Evolutionary conservation across 2,113 vertebrate genomes (phyloP).

Genomic region (Eleginops maclovinus): DNA sequence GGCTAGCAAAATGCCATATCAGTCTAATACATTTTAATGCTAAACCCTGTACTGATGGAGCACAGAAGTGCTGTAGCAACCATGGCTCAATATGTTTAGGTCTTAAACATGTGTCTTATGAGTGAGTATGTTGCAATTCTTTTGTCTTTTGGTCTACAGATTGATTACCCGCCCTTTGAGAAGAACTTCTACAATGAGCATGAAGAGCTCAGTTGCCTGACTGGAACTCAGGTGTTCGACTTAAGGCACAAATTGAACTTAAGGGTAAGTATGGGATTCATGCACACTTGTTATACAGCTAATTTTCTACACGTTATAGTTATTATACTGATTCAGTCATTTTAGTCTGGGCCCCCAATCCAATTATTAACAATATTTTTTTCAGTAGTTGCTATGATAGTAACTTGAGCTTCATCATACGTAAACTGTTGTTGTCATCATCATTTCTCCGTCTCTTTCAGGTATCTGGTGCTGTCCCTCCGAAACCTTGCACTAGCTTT

Average conservation of each 20-base stretch:
- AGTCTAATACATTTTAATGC: too few species aligned
- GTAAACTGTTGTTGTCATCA: not conserved
- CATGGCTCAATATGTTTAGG: not conserved
- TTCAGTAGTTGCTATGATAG: not conserved
- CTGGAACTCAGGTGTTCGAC: conserved; percentile 89
- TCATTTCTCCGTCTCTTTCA: conserved; percentile 53
- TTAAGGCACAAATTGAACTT: conserved; percentile 95
- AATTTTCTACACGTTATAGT: not conserved
- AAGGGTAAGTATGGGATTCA: conserved; percentile 83
- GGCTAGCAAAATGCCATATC: too few species aligned
- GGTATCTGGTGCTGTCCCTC: conserved; percentile 97
- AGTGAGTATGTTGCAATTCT: not conserved
- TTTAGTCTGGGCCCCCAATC: not conserved
- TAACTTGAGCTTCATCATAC: not conserved
- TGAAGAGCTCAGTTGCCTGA: conserved; percentile 92
- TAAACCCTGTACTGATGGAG: not conserved
- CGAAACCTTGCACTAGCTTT: conserved; percentile 95
- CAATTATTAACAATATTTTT: not conserved
- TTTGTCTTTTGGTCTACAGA: conserved; percentile 78
- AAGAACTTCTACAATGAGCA: conserved; percentile 98
- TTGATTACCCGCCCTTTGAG: conserved; percentile 96
- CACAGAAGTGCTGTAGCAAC: not conserved
- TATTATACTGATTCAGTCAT: not conserved
- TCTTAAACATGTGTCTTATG: not conserved
- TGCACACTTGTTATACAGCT: not conserved